Base-by-base conservation (phyloP, 2,888 invertebrate genomes). In the Orthonevra nobilis region DNA sequence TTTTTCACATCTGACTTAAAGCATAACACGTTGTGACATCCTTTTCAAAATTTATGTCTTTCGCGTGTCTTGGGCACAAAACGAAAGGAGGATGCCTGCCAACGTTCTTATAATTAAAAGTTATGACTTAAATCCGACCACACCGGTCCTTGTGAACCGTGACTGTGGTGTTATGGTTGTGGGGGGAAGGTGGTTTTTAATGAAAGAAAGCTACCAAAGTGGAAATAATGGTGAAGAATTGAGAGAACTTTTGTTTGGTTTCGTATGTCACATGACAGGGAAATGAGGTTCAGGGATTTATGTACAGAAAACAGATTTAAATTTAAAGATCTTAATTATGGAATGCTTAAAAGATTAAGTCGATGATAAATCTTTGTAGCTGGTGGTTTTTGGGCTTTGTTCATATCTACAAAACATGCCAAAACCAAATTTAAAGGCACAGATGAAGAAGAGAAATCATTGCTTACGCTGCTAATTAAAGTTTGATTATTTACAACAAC, bases 61-160 rank as follows among this genome's bases (percentile, higher is more conserved):
- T 9, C 23, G 9, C 7, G 12, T 52, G 9, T 30, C 20, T 10
- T 10, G 15, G 36, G 14, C 15, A 38, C 26, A 30, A 36, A n/a
- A 14, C 20, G 12, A n/a, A 15, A 14, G 34, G 20, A 10, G 5
- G 15, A 36, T 36, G 60, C 26, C 60, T 60, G 46, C 26, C 26
- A 26, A 60, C 34, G 23, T 9, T 60, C 34, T 36, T 60, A 46
- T 61, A 61, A 61, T 61, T 48, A 61, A 61, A 61, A 61, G 46
- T 48, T 61, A 61, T 38, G 46, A 28, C 40, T 42, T 30, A n/a
- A 40, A 30, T 56, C 19, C 19, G 19, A 56, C 56, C 19, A 19
- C 28, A 56, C 40, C 28, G 19, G 4, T 5, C 12, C 14, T 17
- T 14, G 1, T 9, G 20, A 12, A 15, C 20, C 15, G n/a, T 7